Conservation (phyloP, 2,888 invertebrate species). For the Cataglyphis livida region DNA sequence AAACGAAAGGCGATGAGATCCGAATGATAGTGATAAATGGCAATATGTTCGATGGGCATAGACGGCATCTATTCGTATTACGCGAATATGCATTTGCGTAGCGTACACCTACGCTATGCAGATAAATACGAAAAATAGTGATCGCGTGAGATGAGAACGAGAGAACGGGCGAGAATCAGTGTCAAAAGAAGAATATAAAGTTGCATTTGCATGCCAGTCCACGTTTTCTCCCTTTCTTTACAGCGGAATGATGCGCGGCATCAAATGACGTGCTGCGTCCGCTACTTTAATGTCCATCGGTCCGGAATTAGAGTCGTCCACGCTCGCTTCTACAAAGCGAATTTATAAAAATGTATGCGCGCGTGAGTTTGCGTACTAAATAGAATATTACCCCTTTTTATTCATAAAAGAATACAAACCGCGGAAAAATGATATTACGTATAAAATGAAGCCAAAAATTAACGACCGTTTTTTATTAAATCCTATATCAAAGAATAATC, state of each 20-base stretch:
- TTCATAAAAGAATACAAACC: slow-evolving; percentile 26
- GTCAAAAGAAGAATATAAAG: slow-evolving; percentile 70
- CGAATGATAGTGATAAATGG: slow-evolving; percentile 63
- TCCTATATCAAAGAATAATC: slow-evolving; percentile 8
- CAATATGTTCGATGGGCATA: slow-evolving; percentile 38
- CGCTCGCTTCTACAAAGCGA: slow-evolving; percentile 32
- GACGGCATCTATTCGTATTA: slow-evolving; percentile 37
- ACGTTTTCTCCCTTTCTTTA: slow-evolving; percentile 33
- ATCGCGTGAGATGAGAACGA: slow-evolving; percentile 24
- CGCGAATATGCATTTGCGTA: background rate
- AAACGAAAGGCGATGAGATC: slow-evolving; percentile 51
- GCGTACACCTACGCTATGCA: slow-evolving; percentile 3
- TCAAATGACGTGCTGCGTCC: slow-evolving; percentile 58
- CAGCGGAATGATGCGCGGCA: slow-evolving; percentile 48
- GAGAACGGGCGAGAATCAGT: slow-evolving; percentile 49
- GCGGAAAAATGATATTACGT: slow-evolving; percentile 31
- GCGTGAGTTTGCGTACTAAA: slow-evolving; percentile 34
- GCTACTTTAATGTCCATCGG: slow-evolving; percentile 43
- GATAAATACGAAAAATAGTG: slow-evolving; percentile 47
- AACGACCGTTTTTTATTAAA: slow-evolving; percentile 36
- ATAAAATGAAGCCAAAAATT: slow-evolving; percentile 26
- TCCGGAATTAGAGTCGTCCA: slow-evolving; percentile 39
- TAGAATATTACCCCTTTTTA: slow-evolving; percentile 37
- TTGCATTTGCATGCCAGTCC: slow-evolving; percentile 71
- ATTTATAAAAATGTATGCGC: slow-evolving; percentile 34